These are phyloP conservation scores for Pangasius larnaudii DNA, from an alignment of 2,797 vertebrate species.

Conservation along the genomic window DNA sequence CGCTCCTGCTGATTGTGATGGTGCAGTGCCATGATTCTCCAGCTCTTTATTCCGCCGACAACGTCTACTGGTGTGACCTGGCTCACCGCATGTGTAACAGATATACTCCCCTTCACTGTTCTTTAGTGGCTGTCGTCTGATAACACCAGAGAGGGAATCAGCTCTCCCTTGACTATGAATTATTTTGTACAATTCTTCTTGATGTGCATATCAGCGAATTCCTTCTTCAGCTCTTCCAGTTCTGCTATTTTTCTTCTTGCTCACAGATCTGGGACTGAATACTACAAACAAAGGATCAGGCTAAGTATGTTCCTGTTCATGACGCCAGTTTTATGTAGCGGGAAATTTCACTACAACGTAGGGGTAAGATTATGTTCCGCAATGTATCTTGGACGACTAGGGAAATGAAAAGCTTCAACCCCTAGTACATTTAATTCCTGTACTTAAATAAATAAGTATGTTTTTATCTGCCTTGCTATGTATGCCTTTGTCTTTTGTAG, in stretches of 20 bases:
- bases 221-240: background rate
- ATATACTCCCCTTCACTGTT: constrained; percentile 34
- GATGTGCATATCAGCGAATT: background rate
- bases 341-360: background rate
- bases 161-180: background rate
- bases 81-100: constrained; percentile 33
- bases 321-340: background rate
- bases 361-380: too few relatives aligned
- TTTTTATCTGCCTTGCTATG: too few relatives aligned
- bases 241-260: background rate
- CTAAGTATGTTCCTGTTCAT: background rate
- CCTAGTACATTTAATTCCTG: too few relatives aligned
- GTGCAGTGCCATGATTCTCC: background rate
- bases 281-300: background rate
- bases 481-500: too few relatives aligned
- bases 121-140: constrained; percentile 12
- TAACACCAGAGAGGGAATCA: background rate
- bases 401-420: too few relatives aligned
- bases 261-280: background rate
- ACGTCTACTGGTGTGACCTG: constrained; percentile 35
- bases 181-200: constrained; percentile 43
- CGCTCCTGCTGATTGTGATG: background rate
- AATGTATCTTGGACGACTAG: too few relatives aligned
- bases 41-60: constrained; percentile 3
- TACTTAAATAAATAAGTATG: too few relatives aligned